phyloP scores from a whole-genome alignment of 2,113 vertebrate genomes.

The Isurus oxyrinchus region DNA sequence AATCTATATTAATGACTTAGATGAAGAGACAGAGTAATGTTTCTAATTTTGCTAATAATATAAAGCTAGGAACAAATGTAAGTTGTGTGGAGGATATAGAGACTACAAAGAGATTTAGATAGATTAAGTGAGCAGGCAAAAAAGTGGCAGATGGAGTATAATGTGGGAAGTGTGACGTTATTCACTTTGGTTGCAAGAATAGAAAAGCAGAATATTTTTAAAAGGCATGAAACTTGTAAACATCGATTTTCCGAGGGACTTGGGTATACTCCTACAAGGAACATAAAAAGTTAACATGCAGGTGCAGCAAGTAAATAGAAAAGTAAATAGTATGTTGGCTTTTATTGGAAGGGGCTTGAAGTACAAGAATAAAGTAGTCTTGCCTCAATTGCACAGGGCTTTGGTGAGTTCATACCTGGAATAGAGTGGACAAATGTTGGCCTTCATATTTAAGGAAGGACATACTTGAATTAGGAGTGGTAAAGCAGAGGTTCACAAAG shows the following conservation, averaged over 20 bases:
- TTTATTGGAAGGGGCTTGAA: too few species aligned
- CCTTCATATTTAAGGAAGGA: background rate
- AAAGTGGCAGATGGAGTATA: background rate
- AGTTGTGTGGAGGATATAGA: too few species aligned
- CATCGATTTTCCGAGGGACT: background rate
- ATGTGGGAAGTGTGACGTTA: background rate
- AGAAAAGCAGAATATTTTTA: background rate
- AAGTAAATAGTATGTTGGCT: background rate
- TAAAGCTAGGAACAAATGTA: too few species aligned
- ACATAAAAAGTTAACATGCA: background rate
- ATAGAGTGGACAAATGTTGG: background rate
- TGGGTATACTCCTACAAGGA: background rate
- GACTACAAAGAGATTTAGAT: background rate
- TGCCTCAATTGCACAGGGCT: too few species aligned
- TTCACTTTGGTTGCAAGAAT: background rate
- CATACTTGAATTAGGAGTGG: background rate
- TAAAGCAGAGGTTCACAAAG: background rate
- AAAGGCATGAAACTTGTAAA: background rate
- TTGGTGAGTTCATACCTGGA: background rate
- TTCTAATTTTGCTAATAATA: too few species aligned
- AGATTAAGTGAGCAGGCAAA: background rate
- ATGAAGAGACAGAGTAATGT: too few species aligned
- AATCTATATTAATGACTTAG: background rate
- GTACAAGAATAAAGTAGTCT: background rate
- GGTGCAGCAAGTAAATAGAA: background rate